phyloP scores from a whole-genome alignment of 2,113 vertebrate species.

The Clinocottus analis region DNA sequence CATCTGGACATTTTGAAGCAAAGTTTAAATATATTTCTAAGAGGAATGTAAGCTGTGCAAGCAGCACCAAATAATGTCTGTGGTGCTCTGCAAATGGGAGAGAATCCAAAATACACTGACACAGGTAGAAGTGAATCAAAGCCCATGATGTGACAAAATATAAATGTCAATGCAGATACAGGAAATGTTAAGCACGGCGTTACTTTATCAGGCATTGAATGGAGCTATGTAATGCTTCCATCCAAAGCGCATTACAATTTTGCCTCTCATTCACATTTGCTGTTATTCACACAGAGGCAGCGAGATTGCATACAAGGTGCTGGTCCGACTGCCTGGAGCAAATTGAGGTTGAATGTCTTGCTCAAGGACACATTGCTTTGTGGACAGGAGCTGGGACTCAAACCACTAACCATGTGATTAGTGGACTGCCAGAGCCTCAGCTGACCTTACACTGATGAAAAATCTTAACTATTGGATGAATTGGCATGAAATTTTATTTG shows the following conservation, averaged over 20 bases:
- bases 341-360: not conserved
- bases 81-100: conserved; percentile 27
- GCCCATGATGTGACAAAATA: conserved; percentile 30
- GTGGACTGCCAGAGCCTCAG: not conserved
- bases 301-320: not conserved
- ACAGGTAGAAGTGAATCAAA: conserved; percentile 21
- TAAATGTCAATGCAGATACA: conserved; percentile 13
- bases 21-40: conserved; percentile 39
- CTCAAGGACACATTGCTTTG: not conserved
- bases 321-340: not conserved
- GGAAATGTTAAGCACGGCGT: not conserved
- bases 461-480: not conserved
- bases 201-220: not conserved
- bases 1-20: conserved; percentile 44
- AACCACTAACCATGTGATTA: not conserved
- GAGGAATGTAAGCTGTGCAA: conserved; percentile 13
- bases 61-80: conserved; percentile 32
- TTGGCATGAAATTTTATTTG: not conserved
- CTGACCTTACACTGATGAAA: not conserved
- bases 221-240: not conserved
- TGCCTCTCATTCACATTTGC: too few relatives aligned
- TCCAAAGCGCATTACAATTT: not conserved
- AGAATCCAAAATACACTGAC: conserved; percentile 28
- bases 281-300: not conserved
- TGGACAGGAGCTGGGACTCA: not conserved